Conservation (phyloP, 2,113 vertebrate genomes). For the Forbesichthys papilliferus region DNA sequence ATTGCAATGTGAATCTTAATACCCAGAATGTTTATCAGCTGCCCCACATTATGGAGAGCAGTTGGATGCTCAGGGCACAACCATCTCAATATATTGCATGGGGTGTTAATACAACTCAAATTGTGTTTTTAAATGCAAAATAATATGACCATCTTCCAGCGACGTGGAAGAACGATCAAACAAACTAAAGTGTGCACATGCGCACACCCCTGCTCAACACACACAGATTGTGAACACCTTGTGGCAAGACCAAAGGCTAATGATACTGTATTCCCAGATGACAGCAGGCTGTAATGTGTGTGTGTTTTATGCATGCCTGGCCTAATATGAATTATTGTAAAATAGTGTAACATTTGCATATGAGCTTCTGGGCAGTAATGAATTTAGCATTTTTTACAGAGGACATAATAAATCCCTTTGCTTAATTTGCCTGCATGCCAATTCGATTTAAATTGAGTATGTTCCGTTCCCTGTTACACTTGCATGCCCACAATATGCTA, state of each 20-base stretch:
- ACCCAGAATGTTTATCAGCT: constrained; percentile 1
- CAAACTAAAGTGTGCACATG: constrained; percentile 8
- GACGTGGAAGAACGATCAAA: neutral
- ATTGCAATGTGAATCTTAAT: neutral
- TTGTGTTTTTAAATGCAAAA: no score
- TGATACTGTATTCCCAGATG: constrained; percentile 64
- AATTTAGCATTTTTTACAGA: constrained; percentile 81
- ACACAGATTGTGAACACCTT: constrained; percentile 28
- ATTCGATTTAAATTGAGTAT: constrained; percentile 77
- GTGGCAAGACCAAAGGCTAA: constrained; percentile 66
- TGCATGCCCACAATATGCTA: constrained; percentile 46
- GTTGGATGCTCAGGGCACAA: no score
- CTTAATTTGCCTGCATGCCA: constrained; percentile 78
- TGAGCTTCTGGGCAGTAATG: constrained; percentile 70
- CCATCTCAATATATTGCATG: no score
- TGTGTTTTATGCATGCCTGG: constrained; percentile 71
- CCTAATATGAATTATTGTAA: constrained; percentile 79
- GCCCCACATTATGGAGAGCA: no score
- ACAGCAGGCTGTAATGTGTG: constrained; percentile 66
- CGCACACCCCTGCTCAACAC: constrained; percentile 7
- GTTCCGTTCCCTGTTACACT: constrained; percentile 57
- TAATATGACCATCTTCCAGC: no score
- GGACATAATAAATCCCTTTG: constrained; percentile 79
- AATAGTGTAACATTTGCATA: constrained; percentile 76
- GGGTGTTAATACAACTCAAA: no score